phyloP scores from a whole-genome alignment of 2,888 invertebrate species.

The Xylocampa areola region DNA sequence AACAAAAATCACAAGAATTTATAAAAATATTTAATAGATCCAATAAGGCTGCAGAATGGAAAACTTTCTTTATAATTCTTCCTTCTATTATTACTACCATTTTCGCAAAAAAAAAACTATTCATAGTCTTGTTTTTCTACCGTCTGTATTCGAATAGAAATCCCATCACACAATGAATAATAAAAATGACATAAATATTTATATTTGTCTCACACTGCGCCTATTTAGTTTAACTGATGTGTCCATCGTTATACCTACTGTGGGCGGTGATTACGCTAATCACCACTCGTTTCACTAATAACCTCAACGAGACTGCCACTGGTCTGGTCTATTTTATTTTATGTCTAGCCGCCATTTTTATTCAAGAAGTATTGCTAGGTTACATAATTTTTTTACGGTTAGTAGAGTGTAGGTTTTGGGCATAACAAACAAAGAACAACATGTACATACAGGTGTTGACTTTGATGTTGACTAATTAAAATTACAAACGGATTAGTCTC shows the following conservation, averaged over 20 bases:
- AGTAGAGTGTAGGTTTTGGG: too few species aligned
- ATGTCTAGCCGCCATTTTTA: conserved; percentile 9
- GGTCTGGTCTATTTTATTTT: conserved; percentile 37
- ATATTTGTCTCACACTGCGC: conserved; percentile 13
- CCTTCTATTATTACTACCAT: not conserved
- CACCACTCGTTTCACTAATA: conserved; percentile 51
- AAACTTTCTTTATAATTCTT: too few species aligned
- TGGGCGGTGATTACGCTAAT: conserved; percentile 50
- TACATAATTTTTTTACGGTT: not conserved
- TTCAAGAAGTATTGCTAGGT: not conserved
- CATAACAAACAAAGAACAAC: too few species aligned
- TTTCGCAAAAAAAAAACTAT: not conserved
- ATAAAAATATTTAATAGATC: too few species aligned
- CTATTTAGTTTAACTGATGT: conserved; percentile 32
- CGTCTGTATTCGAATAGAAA: not conserved
- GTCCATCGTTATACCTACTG: conserved; percentile 43
- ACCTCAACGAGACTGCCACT: conserved; percentile 36
- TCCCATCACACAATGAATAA: not conserved
- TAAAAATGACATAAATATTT: conserved; percentile 9
- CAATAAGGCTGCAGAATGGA: too few species aligned
- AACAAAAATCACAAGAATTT: too few species aligned
- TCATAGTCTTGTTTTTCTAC: not conserved
- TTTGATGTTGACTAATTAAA: too few species aligned
- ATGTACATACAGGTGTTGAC: too few species aligned
- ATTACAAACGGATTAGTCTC: too few species aligned